Conservation (phyloP, 2,888 invertebrate genomes). For the Sericinus montela region DNA sequence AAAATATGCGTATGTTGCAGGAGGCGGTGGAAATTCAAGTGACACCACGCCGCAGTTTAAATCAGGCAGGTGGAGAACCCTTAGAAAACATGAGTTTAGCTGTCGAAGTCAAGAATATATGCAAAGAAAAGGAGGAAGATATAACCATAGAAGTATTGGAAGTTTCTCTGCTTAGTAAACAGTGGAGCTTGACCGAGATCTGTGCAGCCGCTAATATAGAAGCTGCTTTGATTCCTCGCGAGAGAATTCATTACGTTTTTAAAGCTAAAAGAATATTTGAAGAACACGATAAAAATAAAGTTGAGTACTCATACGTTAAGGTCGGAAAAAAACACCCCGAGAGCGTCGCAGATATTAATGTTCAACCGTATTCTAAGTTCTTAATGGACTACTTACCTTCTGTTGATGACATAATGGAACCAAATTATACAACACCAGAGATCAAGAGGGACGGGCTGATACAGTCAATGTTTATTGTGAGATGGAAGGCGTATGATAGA, state of each 20-base stretch:
- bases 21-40: conserved; percentile 79
- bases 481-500: conserved; percentile 80
- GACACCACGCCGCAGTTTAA: conserved; percentile 72
- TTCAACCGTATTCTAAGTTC: conserved; percentile 53
- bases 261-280: conserved; percentile 50
- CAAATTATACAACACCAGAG: conserved; percentile 19
- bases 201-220: conserved; percentile 46
- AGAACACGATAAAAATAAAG: conserved; percentile 37
- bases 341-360: conserved; percentile 36
- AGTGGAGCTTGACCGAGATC: conserved; percentile 77
- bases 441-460: conserved; percentile 47
- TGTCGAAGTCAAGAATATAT: conserved; percentile 84
- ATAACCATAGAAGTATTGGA: conserved; percentile 78
- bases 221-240: conserved; percentile 48
- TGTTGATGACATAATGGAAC: conserved; percentile 43
- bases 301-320: conserved; percentile 53
- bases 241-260: conserved; percentile 59
- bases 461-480: conserved; percentile 65
- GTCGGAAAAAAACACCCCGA: conserved; percentile 44
- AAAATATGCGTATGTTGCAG: conserved; percentile 33
- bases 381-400: conserved; percentile 46
- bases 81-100: conserved; percentile 82
- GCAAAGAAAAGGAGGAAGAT: conserved; percentile 81
- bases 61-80: conserved; percentile 44
- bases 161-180: conserved; percentile 79